phyloP scores from a whole-genome alignment of 2,113 vertebrate genomes.

The Podarcis cretensis region DNA sequence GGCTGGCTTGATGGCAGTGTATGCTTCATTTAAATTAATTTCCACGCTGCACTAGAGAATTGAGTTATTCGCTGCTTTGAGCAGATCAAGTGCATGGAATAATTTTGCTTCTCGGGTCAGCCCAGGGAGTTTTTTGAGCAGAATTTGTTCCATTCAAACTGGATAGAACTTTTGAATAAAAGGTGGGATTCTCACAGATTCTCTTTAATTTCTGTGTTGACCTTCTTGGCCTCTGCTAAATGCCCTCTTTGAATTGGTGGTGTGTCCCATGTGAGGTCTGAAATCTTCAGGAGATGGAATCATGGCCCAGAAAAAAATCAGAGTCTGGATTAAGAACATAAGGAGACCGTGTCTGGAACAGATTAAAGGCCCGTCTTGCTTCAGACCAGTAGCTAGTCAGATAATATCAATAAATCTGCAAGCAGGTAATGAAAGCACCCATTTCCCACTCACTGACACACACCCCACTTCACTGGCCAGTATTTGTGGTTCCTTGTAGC shows the following conservation, averaged over 20 bases:
- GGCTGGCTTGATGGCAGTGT: background rate
- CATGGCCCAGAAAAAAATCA: background rate
- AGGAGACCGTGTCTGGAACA: too few relatives aligned
- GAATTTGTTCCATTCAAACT: constrained; percentile 44
- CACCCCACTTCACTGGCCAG: background rate
- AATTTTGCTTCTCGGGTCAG: constrained; percentile 38
- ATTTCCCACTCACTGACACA: background rate
- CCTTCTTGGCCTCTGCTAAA: constrained; percentile 32
- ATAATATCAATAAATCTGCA: background rate
- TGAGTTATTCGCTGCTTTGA: constrained; percentile 29
- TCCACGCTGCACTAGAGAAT: constrained; percentile 4
- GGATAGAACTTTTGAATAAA: constrained; percentile 47
- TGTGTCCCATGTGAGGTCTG: background rate
- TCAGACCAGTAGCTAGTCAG: background rate
- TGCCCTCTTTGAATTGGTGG: background rate
- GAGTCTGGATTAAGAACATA: too few relatives aligned
- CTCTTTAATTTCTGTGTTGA: constrained; percentile 37
- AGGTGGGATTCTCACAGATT: constrained; percentile 52
- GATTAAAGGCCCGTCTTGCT: background rate
- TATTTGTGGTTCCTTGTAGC: background rate
- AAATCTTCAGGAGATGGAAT: background rate
- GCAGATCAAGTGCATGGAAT: constrained; percentile 38
- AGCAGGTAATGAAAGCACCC: background rate
- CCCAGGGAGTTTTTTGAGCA: constrained; percentile 30
- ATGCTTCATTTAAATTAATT: constrained; percentile 13